A percentile compares a stretch with the other conserved stretches of the same genome.
Evolutionary conservation across 2,888 invertebrate genomes (phyloP).

Genomic region (Labia minor): DNA sequence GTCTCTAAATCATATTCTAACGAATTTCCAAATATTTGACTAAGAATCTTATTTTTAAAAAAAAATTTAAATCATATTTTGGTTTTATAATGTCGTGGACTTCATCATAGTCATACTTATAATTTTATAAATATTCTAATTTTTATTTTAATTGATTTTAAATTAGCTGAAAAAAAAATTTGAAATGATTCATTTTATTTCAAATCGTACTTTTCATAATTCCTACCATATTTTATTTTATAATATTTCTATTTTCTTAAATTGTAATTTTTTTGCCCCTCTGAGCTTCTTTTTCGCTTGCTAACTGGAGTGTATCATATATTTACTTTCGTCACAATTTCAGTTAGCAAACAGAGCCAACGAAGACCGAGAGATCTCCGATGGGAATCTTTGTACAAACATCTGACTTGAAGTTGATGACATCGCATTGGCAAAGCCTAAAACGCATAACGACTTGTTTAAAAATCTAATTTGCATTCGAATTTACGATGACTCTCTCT

Average conservation of each 20-base stretch:
- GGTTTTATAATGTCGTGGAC: too few species aligned
- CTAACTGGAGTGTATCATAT: slow-evolving; percentile 1
- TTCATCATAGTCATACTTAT: too few species aligned
- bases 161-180: too few species aligned
- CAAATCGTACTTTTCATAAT: too few species aligned
- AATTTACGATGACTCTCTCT: neutral
- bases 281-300: neutral
- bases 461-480: slow-evolving; percentile 1
- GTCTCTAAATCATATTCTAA: too few species aligned
- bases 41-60: too few species aligned
- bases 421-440: neutral
- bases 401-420: neutral
- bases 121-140: too few species aligned
- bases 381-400: slow-evolving; percentile 1
- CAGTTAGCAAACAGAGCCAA: neutral
- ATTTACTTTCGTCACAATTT: slow-evolving; percentile 7
- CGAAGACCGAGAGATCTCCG: neutral
- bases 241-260: neutral
- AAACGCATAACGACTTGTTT: neutral
- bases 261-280: neutral
- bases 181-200: too few species aligned
- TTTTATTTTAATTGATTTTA: too few species aligned
- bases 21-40: too few species aligned
- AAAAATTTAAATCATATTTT: too few species aligned
- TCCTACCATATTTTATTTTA: too few species aligned